phyloP scores from a whole-genome alignment of 2,113 vertebrate species.

The Tauraco erythrolophus region DNA sequence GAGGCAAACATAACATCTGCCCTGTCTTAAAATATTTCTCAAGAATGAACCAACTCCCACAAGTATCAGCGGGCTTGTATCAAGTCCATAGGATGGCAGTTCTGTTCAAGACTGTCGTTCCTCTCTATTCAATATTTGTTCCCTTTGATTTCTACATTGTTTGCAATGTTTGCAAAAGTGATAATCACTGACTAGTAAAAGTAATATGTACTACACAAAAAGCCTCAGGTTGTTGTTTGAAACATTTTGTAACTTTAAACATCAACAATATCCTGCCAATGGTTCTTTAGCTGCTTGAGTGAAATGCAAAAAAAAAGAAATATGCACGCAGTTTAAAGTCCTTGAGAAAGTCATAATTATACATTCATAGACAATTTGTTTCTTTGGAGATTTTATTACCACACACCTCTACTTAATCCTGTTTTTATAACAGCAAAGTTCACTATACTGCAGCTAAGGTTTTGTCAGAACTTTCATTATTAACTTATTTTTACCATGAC shows the following conservation, averaged over 20 bases:
- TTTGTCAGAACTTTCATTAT: constrained; percentile 58
- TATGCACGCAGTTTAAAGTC: constrained; percentile 50
- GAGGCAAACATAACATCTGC: background rate
- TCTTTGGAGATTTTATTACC: constrained; percentile 61
- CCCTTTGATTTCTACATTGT: constrained; percentile 21
- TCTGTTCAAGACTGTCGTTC: background rate
- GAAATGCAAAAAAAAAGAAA: constrained; percentile 60
- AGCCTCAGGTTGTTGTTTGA: constrained; percentile 44
- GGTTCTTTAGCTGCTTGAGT: constrained; percentile 43
- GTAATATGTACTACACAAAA: constrained; percentile 44
- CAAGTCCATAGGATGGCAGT: background rate
- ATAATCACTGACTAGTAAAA: constrained; percentile 19
- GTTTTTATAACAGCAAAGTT: constrained; percentile 64
- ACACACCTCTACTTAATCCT: constrained; percentile 39
- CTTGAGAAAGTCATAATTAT: constrained; percentile 68
- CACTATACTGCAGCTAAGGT: background rate
- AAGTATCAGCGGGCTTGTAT: background rate
- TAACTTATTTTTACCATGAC: constrained; percentile 31
- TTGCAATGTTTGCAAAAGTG: constrained; percentile 62
- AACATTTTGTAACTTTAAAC: constrained; percentile 58
- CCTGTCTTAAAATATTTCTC: background rate
- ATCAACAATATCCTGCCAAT: constrained; percentile 29
- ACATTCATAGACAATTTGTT: constrained; percentile 58
- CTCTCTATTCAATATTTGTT: background rate
- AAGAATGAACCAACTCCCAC: background rate